A percentile compares a stretch with the other conserved stretches of the same genome.
Evolutionary conservation across 2,888 invertebrate genomes (phyloP).

Genomic region (Anticlea derivata): DNA sequence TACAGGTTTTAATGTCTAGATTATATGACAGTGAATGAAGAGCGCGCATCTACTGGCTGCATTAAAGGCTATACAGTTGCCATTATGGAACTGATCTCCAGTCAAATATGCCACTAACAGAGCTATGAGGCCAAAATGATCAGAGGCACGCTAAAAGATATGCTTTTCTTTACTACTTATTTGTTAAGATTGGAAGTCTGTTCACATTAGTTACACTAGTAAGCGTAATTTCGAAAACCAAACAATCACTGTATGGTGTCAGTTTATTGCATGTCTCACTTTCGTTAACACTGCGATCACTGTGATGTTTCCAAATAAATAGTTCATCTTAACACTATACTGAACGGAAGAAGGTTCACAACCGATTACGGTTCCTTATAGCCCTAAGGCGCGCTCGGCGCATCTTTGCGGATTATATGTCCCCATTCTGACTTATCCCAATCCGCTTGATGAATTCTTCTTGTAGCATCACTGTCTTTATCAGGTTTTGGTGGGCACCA

Average conservation of each 20-base stretch:
- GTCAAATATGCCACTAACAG: background rate
- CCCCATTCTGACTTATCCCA: constrained; percentile 81
- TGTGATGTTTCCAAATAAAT: constrained; percentile 81
- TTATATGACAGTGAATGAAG: no score
- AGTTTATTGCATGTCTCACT: constrained; percentile 58
- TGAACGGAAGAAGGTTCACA: constrained; percentile 79
- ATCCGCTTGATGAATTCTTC: constrained; percentile 82
- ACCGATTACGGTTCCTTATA: constrained; percentile 79
- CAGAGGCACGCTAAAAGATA: no score
- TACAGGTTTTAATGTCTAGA: no score
- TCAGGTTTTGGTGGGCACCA: constrained; percentile 74
- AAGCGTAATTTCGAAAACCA: constrained; percentile 66
- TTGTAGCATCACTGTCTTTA: constrained; percentile 81
- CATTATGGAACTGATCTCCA: no score
- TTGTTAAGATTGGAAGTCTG: constrained; percentile 38
- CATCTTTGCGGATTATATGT: constrained; percentile 79
- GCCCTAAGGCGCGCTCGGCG: constrained; percentile 81
- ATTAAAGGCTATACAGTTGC: no score
- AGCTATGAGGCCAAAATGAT: background rate
- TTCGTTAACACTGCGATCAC: constrained; percentile 56
- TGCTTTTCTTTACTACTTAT: background rate
- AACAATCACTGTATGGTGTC: constrained; percentile 54
- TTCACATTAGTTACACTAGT: constrained; percentile 59
- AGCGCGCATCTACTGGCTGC: no score
- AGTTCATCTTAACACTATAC: constrained; percentile 78